Base-by-base conservation (phyloP, 2,888 invertebrate species). In the Clanis bilineata region DNA sequence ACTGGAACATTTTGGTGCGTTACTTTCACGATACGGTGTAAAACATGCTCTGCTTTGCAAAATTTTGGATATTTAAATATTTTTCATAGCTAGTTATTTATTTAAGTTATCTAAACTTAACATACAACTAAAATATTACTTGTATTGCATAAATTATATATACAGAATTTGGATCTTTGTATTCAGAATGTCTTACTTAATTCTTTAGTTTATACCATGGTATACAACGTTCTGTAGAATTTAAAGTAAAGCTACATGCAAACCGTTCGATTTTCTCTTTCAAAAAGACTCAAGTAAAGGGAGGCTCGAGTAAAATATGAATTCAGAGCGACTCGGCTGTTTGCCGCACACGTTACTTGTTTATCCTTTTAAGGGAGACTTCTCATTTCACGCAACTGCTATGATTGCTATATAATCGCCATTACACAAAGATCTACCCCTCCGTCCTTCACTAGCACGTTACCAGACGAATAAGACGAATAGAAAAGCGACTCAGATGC, bases 301-400 rank as follows among this genome's bases (percentile, higher is more conserved):
- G 83, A 82, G 80, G 76, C 78, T 64, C 72, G 73, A 83, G 84
- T 86, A 88, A 90, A 90, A 91, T 90, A 90, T 88, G 88, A 89
- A 89, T 89, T 85, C 86, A 75, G 80, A 84, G 82, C 80, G 84
- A 85, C 83, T 82, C 73, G 85, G 90, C 83, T 87, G 83, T 93
- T 91, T 72, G 82, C 79, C 81, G 85, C 92, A 93, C 90, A 88
- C 92, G 92, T 84, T 88, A 88, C 90, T 91, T 90, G 91, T 90
- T 91, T 91, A 91, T 90, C 86, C 86, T 88, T 87, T 84, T 84
- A 86, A 89, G 90, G 89, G 86, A 85, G 86, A 83, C 78, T 85
- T 84, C 88, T 88, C 90, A 89, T 90, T 89, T 84, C 84, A 87
- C 80, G 84, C 88, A 86, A 88, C 88, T 88, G 90, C 88, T 85